Percentiles rank a stretch among this genome's conserved stretches.
Conservation (phyloP, 2,888 invertebrate genomes). For the Apamea crenata region DNA sequence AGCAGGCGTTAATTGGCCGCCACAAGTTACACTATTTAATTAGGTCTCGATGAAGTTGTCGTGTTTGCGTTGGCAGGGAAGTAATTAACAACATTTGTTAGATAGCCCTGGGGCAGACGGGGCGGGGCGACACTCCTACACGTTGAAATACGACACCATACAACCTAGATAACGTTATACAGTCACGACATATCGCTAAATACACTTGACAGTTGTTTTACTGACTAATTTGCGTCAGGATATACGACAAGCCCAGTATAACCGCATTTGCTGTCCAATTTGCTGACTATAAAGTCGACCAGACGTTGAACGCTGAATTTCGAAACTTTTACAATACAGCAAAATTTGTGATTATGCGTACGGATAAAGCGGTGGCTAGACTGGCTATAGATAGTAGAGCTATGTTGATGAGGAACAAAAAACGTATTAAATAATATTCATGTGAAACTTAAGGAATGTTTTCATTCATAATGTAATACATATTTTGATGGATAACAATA, state of each 20-base stretch:
- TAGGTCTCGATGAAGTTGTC: slow-evolving; percentile 75
- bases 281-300: slow-evolving; percentile 31
- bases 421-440: slow-evolving; percentile 16
- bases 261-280: slow-evolving; percentile 42
- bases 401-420: slow-evolving; percentile 7
- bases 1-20: slow-evolving; percentile 54
- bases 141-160: slow-evolving; percentile 75
- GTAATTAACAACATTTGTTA: slow-evolving; percentile 82
- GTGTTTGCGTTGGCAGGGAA: slow-evolving; percentile 78
- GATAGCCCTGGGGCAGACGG: slow-evolving; percentile 75
- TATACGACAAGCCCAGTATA: slow-evolving; percentile 34
- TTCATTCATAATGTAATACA: not conserved
- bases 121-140: slow-evolving; percentile 83
- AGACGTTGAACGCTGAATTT: slow-evolving; percentile 29
- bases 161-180: slow-evolving; percentile 73
- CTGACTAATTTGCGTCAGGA: slow-evolving; percentile 48
- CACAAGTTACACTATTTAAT: slow-evolving; percentile 63
- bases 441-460: slow-evolving; percentile 3
- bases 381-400: slow-evolving; percentile 22
- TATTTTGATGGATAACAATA: slow-evolving; percentile 10
- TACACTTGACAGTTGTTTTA: slow-evolving; percentile 66
- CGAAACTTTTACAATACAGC: slow-evolving; percentile 23
- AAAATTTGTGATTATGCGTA: slow-evolving; percentile 32
- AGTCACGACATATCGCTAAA: slow-evolving; percentile 75
- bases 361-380: not conserved